Conservation (phyloP, 2,888 invertebrate species). For the Elmis aenea region DNA sequence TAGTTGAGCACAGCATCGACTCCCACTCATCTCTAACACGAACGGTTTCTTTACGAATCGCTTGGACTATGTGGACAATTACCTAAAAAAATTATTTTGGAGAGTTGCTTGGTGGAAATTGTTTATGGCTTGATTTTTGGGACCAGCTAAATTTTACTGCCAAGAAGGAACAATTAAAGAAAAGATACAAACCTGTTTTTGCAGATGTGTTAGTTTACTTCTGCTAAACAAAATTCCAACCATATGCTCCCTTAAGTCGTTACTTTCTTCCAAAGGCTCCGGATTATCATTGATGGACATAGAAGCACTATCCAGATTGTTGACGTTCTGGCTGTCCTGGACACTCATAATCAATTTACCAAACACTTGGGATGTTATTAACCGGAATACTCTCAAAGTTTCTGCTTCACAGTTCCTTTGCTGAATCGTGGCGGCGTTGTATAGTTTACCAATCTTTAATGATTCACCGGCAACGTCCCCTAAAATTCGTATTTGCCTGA, state of each 20-base stretch:
- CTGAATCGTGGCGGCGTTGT: conserved; percentile 61
- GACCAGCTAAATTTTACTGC: neutral
- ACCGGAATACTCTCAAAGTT: conserved; percentile 84
- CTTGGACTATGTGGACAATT: conserved; percentile 84
- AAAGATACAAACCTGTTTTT: conserved; percentile 68
- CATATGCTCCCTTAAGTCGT: conserved; percentile 82
- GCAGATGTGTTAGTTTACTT: conserved; percentile 87
- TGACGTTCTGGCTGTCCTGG: conserved; percentile 38
- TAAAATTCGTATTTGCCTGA: conserved; percentile 74
- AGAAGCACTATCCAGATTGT: conserved; percentile 33
- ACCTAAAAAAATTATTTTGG: conserved; percentile 59
- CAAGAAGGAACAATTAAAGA: too few species aligned
- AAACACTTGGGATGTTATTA: conserved; percentile 89
- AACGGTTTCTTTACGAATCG: conserved; percentile 83
- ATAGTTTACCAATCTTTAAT: conserved; percentile 49
- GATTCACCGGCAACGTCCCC: conserved; percentile 59
- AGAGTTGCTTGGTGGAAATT: neutral
- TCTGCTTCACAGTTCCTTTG: conserved; percentile 87
- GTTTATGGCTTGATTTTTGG: too few species aligned
- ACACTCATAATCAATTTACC: conserved; percentile 80
- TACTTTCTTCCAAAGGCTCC: conserved; percentile 49
- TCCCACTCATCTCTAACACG: conserved; percentile 92
- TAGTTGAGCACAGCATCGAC: conserved; percentile 52
- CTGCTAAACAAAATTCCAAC: conserved; percentile 93
- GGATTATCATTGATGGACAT: conserved; percentile 38